phyloP scores from a whole-genome alignment of 2,888 invertebrate species.

The Myathropa florea region DNA sequence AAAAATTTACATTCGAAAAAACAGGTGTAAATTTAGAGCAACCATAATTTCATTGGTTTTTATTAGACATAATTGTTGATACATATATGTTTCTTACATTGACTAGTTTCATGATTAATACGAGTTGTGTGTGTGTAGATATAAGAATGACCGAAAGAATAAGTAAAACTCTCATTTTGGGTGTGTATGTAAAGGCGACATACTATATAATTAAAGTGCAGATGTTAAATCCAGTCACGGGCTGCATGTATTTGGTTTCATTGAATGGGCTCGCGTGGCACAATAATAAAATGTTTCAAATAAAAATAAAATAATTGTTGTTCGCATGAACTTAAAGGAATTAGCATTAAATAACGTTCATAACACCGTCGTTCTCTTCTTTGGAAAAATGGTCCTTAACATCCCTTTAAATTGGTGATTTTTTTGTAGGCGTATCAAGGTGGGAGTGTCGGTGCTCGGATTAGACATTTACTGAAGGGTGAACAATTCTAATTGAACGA shows the following conservation, averaged over 20 bases:
- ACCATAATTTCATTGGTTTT: conserved; percentile 35
- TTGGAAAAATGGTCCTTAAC: conserved; percentile 55
- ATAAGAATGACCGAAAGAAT: not conserved
- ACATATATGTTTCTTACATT: conserved; percentile 2
- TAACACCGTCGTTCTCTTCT: conserved; percentile 52
- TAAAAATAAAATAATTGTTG: conserved; percentile 69
- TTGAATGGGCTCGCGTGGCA: conserved; percentile 65
- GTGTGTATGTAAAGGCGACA: conserved; percentile 39
- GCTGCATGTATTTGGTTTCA: conserved; percentile 54
- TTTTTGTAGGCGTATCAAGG: conserved; percentile 60
- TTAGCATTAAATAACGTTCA: conserved; percentile 70
- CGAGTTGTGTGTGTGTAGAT: not conserved
- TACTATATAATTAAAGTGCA: conserved; percentile 66
- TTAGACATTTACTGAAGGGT: conserved; percentile 67
- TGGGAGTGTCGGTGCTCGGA: conserved; percentile 68
- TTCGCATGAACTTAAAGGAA: conserved; percentile 66
- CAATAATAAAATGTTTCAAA: conserved; percentile 71
- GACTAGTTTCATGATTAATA: not conserved
- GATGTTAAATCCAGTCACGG: conserved; percentile 61
- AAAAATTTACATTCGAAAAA: conserved; percentile 36
- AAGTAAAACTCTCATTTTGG: conserved; percentile 23
- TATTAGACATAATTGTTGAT: conserved; percentile 42
- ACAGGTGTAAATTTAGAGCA: conserved; percentile 38
- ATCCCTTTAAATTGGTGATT: conserved; percentile 56
- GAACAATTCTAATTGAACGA: conserved; percentile 70